Evolutionary conservation across 2,888 invertebrate species (phyloP), one percentile per base, ranked within the genome.

Genomic region (Athetis lepigone): DNA sequence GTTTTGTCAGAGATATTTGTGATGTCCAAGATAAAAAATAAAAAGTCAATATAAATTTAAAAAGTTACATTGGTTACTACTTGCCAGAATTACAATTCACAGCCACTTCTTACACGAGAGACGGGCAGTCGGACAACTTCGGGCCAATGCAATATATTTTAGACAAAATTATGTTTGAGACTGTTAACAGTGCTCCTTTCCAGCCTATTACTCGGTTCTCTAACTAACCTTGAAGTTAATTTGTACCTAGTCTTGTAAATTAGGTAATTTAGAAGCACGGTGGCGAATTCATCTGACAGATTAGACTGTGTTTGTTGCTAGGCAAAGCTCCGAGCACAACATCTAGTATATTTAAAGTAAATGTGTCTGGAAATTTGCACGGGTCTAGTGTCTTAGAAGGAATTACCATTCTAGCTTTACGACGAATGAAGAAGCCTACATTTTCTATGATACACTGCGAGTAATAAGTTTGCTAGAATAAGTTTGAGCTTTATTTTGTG

Each of bases 181-280:
- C 27, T 27, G 9, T 27, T 23, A 37, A 37, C 11, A 33, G 37
- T 52, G 50, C 13, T 2, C 8, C n/a, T 16, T 4, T 19, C 16
- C 9, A 50, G n/a, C 36, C 23, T 37, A 27, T 27, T 11, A 5
- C n/a, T 9, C 25, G 16, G 42, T 62, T 36, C 27, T 16, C 18
- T 50, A 62, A 43, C 25, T 23, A 29, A 18, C 9, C 29, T 37
- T 0, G 4, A 2, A 21, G 11, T 43, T 37, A 62, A 50, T 27
- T 27, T 2, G 27, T 27, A 1, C 50, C 5, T 9, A 27, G 1
- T 27, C 27, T 11, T n/a, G 21, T 27, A 33, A 62, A 51, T 64
- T 2, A 64, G 19, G 23, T 25, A 6, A 65, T 55, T 63, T 64
- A 29, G 9, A 45, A 7, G 16, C 37, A 9, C 54, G 4, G 7